Evolutionary conservation across 2,797 vertebrate species (phyloP).

Genomic region (Coranthus polyacanthus): DNA sequence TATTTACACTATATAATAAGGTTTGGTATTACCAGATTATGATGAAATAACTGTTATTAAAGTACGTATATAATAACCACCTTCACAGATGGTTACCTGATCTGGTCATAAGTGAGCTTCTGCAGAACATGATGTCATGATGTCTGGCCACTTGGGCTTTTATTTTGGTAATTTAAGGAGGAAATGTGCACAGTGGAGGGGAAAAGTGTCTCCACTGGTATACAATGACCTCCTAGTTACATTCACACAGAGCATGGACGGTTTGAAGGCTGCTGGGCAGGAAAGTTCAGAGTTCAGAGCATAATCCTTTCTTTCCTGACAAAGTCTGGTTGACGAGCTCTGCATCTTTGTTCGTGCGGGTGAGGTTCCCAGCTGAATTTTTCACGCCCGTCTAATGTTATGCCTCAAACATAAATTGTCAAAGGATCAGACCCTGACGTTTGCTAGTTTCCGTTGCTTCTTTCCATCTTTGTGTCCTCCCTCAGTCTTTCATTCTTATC

Average conservation of each 20-base stretch:
- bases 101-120: conserved; percentile 4
- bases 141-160: conserved; percentile 44
- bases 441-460: conserved; percentile 44
- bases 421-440: conserved; percentile 49
- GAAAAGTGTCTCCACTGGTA: conserved; percentile 33
- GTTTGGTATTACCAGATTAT: conserved; percentile 6
- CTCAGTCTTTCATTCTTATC: conserved; percentile 63
- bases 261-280: conserved; percentile 47
- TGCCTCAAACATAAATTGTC: conserved; percentile 55
- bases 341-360: conserved; percentile 45
- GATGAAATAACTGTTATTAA: conserved; percentile 29
- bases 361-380: conserved; percentile 47
- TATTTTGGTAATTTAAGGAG: conserved; percentile 35
- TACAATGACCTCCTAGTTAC: conserved; percentile 60
- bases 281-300: conserved; percentile 23
- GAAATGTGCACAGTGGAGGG: conserved; percentile 40
- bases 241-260: conserved; percentile 21
- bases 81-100: conserved; percentile 6
- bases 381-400: conserved; percentile 49
- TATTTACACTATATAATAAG: conserved; percentile 14
- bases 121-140: conserved; percentile 36
- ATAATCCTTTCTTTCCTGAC: conserved; percentile 22
- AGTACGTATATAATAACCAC: neutral
- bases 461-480: conserved; percentile 49
- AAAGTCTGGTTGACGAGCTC: conserved; percentile 32